phyloP scores from a whole-genome alignment of 2,113 vertebrate genomes.

The Oncorhynchus nerka region DNA sequence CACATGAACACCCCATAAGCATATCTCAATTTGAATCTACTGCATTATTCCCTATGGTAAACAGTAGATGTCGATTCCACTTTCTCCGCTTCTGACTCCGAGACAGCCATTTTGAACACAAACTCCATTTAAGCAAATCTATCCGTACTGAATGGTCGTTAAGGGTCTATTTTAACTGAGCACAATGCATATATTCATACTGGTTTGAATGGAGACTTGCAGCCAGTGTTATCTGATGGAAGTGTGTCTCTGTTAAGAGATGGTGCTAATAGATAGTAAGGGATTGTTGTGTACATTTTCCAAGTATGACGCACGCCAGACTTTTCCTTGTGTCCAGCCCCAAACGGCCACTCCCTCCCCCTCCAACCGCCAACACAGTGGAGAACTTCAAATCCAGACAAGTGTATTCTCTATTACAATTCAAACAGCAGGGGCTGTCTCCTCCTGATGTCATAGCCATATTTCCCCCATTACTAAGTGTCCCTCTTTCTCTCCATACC shows the following conservation, averaged over 20 bases:
- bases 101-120: slow-evolving; percentile 10
- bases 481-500: background rate
- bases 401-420: slow-evolving; percentile 1
- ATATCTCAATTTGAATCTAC: background rate
- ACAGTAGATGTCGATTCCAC: slow-evolving; percentile 18
- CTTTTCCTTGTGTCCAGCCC: slow-evolving; percentile 17
- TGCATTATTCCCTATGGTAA: slow-evolving; percentile 16
- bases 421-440: background rate
- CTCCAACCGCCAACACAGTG: slow-evolving; percentile 2
- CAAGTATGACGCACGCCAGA: slow-evolving; percentile 17
- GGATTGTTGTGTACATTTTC: slow-evolving; percentile 17
- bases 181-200: slow-evolving; percentile 54
- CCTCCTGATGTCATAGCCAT: slow-evolving; percentile 6
- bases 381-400: slow-evolving; percentile 23
- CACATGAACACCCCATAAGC: background rate
- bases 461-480: slow-evolving; percentile 9
- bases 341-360: background rate
- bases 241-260: slow-evolving; percentile 32
- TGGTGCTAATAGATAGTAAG: slow-evolving; percentile 43
- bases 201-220: slow-evolving; percentile 46
- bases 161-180: slow-evolving; percentile 26
- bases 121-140: slow-evolving; percentile 15
- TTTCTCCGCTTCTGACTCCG: slow-evolving; percentile 11
- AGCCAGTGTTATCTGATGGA: slow-evolving; percentile 56
- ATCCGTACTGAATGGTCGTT: slow-evolving; percentile 29